Percentiles rank a stretch among this genome's conserved stretches.
Conservation (phyloP, 1,140 invertebrate species). For the Whitmania pigra region DNA sequence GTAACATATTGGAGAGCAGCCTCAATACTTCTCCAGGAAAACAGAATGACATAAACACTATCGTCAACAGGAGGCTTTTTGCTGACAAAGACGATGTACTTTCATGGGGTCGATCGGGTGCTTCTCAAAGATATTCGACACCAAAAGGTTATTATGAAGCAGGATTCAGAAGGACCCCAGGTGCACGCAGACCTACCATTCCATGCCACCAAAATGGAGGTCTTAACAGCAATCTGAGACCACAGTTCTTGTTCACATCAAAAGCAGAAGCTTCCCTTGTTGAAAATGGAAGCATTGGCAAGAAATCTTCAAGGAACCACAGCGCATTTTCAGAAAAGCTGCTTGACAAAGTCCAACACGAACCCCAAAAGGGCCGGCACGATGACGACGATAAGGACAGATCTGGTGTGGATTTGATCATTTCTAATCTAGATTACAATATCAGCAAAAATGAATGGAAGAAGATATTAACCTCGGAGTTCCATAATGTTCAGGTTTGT, state of each 20-base stretch:
- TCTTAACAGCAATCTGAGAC: not conserved
- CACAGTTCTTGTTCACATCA: not conserved
- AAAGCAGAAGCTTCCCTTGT: not conserved
- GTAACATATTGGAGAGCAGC: not conserved
- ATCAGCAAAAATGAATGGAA: conserved; percentile 59
- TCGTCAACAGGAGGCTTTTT: not conserved
- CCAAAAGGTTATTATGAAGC: not conserved
- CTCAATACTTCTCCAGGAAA: not conserved
- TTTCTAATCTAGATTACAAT: conserved; percentile 63
- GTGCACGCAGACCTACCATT: conserved; percentile 7
- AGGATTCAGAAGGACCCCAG: conserved; percentile 17
- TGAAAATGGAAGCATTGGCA: not conserved
- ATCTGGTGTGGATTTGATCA: conserved; percentile 52
- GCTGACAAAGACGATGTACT: not conserved
- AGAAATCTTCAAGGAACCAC: not conserved
- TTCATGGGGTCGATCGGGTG: not conserved
- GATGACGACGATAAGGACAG: conserved; percentile 12
- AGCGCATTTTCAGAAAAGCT: not conserved
- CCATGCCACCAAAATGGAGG: not conserved
- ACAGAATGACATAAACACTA: not conserved
- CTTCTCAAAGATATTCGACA: not conserved
- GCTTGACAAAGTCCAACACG: not conserved
- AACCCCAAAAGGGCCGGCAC: not conserved
- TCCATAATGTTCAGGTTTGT: conserved; percentile 57
- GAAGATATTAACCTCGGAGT: conserved; percentile 52